These are phyloP conservation scores for Ictidomys tridecemlineatus DNA, from an alignment of 2,113 vertebrate genomes.

Conservation along the genomic window DNA sequence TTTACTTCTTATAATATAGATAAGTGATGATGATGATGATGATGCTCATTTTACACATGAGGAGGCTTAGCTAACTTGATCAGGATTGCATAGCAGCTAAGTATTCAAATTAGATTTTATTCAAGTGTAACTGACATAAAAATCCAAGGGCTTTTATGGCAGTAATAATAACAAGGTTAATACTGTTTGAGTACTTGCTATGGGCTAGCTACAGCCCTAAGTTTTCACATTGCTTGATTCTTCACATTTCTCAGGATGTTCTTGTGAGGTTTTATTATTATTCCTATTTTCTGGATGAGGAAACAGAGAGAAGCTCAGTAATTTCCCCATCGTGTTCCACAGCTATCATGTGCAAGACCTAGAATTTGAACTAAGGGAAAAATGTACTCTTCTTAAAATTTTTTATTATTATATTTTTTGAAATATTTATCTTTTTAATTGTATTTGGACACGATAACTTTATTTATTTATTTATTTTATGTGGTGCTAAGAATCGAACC, in stretches of 20 bases:
- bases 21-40: not conserved
- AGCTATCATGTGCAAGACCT: not conserved
- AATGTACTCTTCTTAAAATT: not conserved
- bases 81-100: not conserved
- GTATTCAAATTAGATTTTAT: slow-evolving; percentile 6
- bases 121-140: not conserved
- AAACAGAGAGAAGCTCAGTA: not conserved
- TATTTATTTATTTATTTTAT: too few species aligned
- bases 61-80: not conserved
- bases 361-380: not conserved
- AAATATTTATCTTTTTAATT: too few species aligned
- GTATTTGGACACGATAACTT: too few species aligned
- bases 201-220: not conserved
- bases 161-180: not conserved
- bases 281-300: not conserved
- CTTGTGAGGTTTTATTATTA: not conserved
- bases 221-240: not conserved
- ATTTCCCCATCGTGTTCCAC: not conserved
- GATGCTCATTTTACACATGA: not conserved
- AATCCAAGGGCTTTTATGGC: not conserved
- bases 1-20: not conserved
- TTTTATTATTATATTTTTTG: not conserved
- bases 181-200: not conserved
- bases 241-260: not conserved
- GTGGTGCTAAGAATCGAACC: too few species aligned